Conservation (phyloP, 2,113 vertebrate genomes). For the Pipra filicauda region DNA sequence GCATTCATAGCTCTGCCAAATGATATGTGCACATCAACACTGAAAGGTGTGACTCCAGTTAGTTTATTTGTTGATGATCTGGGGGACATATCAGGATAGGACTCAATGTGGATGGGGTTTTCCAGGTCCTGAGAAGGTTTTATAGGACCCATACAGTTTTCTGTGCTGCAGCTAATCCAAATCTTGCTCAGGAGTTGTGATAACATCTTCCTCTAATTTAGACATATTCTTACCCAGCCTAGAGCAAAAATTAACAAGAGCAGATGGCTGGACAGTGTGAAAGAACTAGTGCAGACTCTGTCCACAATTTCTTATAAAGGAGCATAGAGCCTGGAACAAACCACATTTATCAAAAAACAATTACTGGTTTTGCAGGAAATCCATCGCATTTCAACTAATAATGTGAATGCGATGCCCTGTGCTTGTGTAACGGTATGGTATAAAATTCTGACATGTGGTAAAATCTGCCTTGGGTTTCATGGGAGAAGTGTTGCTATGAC, state of each 20-base stretch:
- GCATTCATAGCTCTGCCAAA: not conserved
- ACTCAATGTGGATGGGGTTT: not conserved
- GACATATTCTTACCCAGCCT: not conserved
- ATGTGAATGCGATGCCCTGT: not conserved
- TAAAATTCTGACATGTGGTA: not conserved
- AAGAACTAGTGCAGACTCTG: not conserved
- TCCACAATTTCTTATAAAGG: not conserved
- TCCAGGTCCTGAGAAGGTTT: not conserved
- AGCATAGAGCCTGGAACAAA: not conserved
- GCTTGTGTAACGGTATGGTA: not conserved
- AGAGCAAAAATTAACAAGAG: not conserved
- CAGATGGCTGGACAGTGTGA: not conserved
- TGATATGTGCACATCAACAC: not conserved
- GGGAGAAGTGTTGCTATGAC: slow-evolving; percentile 26
- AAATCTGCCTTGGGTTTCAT: not conserved
- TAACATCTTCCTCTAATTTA: not conserved
- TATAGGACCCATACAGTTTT: not conserved
- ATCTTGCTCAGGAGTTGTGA: not conserved
- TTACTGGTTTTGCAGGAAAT: not conserved
- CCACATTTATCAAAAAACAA: not conserved
- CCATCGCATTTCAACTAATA: not conserved
- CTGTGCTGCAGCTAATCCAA: not conserved
- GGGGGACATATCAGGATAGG: not conserved
- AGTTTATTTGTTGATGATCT: not conserved
- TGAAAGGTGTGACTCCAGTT: not conserved